phyloP scores from a whole-genome alignment of 2,113 vertebrate genomes.

The Rhombomys opimus region DNA sequence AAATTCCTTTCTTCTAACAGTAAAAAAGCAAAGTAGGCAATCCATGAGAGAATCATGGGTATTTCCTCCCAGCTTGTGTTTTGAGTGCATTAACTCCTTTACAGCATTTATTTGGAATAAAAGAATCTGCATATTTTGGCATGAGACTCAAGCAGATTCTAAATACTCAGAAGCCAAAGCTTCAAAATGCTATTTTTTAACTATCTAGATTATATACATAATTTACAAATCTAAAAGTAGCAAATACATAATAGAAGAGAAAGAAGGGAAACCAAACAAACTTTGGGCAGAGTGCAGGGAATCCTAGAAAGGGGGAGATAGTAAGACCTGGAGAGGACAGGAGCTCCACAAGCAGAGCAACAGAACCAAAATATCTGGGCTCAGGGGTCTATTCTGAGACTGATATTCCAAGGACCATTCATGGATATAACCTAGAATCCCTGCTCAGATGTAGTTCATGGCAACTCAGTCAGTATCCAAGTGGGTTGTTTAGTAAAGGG shows the following conservation, averaged over 20 bases:
- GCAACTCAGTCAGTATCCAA: no score
- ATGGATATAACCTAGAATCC: no score
- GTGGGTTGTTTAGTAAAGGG: no score
- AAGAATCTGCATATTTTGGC: background rate
- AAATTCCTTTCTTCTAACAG: background rate
- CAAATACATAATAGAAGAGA: slow-evolving; percentile 6
- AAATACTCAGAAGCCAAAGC: background rate
- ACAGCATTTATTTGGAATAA: background rate
- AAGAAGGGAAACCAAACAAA: background rate
- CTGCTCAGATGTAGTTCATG: no score
- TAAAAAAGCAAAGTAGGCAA: slow-evolving; percentile 21
- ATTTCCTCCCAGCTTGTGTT: slow-evolving; percentile 25
- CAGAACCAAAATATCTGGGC: no score
- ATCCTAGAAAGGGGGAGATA: no score
- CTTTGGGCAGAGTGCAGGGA: no score
- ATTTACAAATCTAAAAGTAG: background rate
- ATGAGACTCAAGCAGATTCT: background rate
- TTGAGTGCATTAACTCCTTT: slow-evolving; percentile 21
- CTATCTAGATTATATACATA: background rate
- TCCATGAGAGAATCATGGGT: background rate
- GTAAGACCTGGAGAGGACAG: no score
- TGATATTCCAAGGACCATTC: no score
- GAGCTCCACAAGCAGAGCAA: no score
- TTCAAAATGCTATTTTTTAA: background rate
- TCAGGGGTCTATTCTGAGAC: no score